A percentile compares a stretch with the other conserved stretches of the same genome.
Conservation (phyloP, 2,797 vertebrate species). For the Remorina albescens region DNA sequence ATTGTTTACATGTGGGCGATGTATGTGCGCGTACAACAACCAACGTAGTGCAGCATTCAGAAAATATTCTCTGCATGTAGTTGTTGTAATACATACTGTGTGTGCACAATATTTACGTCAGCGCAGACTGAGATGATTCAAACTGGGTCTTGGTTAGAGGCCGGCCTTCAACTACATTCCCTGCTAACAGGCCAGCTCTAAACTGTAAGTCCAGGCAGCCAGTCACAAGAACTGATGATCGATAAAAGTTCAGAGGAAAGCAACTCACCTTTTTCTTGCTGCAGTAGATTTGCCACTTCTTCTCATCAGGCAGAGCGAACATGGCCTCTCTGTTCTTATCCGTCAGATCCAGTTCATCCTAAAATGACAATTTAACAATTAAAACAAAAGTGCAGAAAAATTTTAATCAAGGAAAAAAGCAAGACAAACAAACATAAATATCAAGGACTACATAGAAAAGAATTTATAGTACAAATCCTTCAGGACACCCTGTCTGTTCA, state of each 20-base stretch:
- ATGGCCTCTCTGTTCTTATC: slow-evolving; percentile 98
- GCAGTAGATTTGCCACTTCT: slow-evolving; percentile 99
- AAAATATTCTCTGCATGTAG: slow-evolving; percentile 21
- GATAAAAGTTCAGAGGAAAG: slow-evolving; percentile 13
- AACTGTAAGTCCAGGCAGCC: slow-evolving; percentile 53
- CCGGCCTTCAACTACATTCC: slow-evolving; percentile 45
- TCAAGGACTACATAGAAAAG: no score
- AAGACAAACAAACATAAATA: neutral
- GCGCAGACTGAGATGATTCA: slow-evolving; percentile 35
- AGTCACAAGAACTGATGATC: slow-evolving; percentile 37
- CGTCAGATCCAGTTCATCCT: slow-evolving; percentile 98
- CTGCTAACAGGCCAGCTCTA: slow-evolving; percentile 46
- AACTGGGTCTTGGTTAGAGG: slow-evolving; percentile 27
- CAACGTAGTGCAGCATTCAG: neutral
- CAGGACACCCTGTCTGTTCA: neutral
- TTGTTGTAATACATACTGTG: slow-evolving; percentile 12
- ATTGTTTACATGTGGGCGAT: slow-evolving; percentile 1
- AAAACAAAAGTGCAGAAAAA: slow-evolving; percentile 2
- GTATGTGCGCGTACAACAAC: neutral
- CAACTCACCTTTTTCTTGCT: slow-evolving; percentile 97
- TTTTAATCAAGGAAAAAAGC: neutral
- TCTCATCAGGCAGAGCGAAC: slow-evolving; percentile 96
- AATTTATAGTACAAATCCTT: neutral
- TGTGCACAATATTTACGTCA: slow-evolving; percentile 42
- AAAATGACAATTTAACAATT: slow-evolving; percentile 46